These are phyloP conservation scores for Zaprionus bogoriensis DNA, from an alignment of 2,888 invertebrate species.

Conservation along the genomic window DNA sequence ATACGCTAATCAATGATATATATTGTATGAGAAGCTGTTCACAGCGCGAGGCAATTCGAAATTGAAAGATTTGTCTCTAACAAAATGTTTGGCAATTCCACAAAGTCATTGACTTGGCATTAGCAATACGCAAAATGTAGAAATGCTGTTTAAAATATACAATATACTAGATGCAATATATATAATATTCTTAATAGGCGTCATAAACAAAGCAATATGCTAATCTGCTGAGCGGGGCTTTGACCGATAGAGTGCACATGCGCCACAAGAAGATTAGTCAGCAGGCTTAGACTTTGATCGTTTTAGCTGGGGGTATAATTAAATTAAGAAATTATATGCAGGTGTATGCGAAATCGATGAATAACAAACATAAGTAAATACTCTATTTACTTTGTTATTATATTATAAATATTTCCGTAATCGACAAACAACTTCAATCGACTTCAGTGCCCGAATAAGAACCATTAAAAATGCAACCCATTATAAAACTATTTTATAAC, in stretches of 20 bases:
- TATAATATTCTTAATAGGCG: neutral
- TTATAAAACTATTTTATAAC: conserved; percentile 17
- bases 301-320: neutral
- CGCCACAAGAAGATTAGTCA: neutral
- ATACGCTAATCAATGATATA: conserved; percentile 74
- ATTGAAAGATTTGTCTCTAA: conserved; percentile 43
- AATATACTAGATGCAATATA: no score
- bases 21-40: conserved; percentile 5
- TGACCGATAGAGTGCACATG: neutral
- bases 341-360: no score
- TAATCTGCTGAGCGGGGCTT: neutral
- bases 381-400: neutral
- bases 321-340: neutral
- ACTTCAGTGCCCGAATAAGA: neutral
- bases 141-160: no score
- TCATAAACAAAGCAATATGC: neutral
- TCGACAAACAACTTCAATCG: neutral
- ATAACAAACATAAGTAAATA: no score
- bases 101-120: neutral
- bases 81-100: conserved; percentile 28
- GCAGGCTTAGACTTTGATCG: neutral
- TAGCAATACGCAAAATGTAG: conserved; percentile 7
- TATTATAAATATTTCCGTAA: neutral
- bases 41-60: conserved; percentile 36
- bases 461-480: neutral